A percentile compares a stretch with the other conserved stretches of the same genome.
These are phyloP conservation scores for Dissostichus mawsoni DNA, from an alignment of 2,113 vertebrate genomes.

Conservation along the genomic window DNA sequence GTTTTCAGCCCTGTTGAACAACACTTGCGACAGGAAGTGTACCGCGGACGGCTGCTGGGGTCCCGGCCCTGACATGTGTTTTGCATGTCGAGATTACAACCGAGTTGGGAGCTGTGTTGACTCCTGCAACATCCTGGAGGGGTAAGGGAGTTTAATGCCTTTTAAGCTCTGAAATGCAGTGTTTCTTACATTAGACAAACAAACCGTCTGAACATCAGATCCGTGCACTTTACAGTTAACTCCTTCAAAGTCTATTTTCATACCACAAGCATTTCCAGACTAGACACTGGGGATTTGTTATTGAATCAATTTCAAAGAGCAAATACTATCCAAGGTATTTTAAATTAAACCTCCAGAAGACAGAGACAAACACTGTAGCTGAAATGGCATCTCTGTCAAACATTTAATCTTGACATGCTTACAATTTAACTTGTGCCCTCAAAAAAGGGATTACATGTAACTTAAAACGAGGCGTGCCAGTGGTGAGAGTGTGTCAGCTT, in stretches of 20 bases:
- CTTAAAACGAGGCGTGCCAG: neutral
- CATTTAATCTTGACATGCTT: constrained; percentile 63
- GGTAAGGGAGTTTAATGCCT: constrained; percentile 82
- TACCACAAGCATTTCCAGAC: constrained; percentile 45
- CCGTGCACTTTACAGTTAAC: constrained; percentile 1
- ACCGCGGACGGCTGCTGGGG: constrained; percentile 93
- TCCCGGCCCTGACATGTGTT: constrained; percentile 89
- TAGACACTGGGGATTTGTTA: constrained; percentile 47
- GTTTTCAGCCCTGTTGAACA: constrained; percentile 74
- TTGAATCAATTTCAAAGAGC: constrained; percentile 32
- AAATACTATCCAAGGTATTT: constrained; percentile 39
- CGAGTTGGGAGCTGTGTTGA: constrained; percentile 89
- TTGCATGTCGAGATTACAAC: constrained; percentile 87
- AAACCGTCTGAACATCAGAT: constrained; percentile 32
- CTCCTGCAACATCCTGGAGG: constrained; percentile 90
- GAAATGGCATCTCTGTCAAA: constrained; percentile 68
- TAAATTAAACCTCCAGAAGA: constrained; percentile 37
- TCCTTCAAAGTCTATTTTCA: constrained; percentile 52
- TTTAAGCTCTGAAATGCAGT: constrained; percentile 30
- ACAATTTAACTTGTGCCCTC: constrained; percentile 69
- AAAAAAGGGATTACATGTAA: constrained; percentile 30
- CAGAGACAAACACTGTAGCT: constrained; percentile 55
- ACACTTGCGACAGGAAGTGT: constrained; percentile 88
- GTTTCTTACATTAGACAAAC: constrained; percentile 37
- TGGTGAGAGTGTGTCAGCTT: constrained; percentile 9